Evolutionary conservation across 2,888 invertebrate genomes (phyloP), one percentile per base, ranked within the genome.

Genomic region (Helicoverpa assulta): DNA sequence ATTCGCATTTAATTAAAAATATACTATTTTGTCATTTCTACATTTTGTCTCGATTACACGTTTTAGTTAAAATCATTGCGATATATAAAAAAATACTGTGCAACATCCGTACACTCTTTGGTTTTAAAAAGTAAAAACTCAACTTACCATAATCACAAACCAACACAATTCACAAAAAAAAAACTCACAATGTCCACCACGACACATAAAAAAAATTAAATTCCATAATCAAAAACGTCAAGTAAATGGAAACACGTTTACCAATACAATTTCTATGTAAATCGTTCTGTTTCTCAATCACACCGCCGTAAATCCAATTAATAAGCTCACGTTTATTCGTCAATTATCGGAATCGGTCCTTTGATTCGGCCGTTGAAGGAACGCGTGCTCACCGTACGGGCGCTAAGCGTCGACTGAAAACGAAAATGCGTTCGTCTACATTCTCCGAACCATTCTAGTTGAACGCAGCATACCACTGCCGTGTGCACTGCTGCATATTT

Each of bases 241-340:
- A 51, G 57, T 66, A 50, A 82, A 80, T 73, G 16, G 52, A 56
- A 73, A 70, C 80, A 78, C 75, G 70, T 80, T 67, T 76, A 66
- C 26, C 26, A 53, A 78, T 68, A 76, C 73, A 62, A 78, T 85
- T 76, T 76, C 73, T 78, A 85, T 85, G 82, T 75, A 83, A 84
- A 85, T 83, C 60, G 78, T 83, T 26, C 65, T 65, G 66, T 78
- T 81, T 77, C 76, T 74, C 71, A 81, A 76, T 73, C 85, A 80
- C 84, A 80, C 66, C 67, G 71, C 50, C 54, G 57, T 72, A 74
- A 74, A 85, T 77, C 81, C 83, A 83, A 85, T 83, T 83, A 85
- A 83, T 85, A 83, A 75, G 67, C 66, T 81, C 84, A 77, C 85
- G 84, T 83, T 83, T 73, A 79, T 80, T 72, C 80, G 82, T 72